A percentile compares a stretch with the other conserved stretches of the same genome.
phyloP scores from a whole-genome alignment of 2,797 vertebrate species.

The Alauda arvensis region DNA sequence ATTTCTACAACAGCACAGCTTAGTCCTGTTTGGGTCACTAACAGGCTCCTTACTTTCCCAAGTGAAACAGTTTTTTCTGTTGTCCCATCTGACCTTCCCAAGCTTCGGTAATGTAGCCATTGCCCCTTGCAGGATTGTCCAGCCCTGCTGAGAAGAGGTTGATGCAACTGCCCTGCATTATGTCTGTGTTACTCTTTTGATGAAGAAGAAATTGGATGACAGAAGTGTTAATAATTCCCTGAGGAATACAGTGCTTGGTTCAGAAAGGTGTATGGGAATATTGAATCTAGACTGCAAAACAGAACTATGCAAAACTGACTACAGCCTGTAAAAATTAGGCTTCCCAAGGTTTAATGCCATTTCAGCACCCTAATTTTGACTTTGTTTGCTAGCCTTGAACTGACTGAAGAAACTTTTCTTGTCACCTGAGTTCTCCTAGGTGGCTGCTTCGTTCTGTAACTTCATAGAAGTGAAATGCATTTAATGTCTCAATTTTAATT shows the following conservation, averaged over 20 bases:
- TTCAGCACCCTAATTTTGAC: neutral
- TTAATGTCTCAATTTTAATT: neutral
- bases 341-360: neutral
- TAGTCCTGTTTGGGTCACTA: neutral
- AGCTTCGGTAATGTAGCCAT: neutral
- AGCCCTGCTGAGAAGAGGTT: neutral
- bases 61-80: neutral
- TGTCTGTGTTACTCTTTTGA: neutral
- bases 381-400: neutral
- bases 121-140: neutral
- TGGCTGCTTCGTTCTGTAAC: neutral
- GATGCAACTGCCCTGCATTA: neutral
- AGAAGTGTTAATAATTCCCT: neutral
- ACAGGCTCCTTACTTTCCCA: neutral
- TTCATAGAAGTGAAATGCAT: neutral
- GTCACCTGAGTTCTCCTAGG: neutral
- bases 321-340: neutral
- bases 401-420: neutral
- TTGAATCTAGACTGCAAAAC: neutral
- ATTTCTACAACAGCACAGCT: neutral
- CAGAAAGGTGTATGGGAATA: neutral
- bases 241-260: neutral
- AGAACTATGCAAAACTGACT: neutral
- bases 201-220: neutral
- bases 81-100: neutral